These are phyloP conservation scores for Akabosia matsudoensis DNA, from an alignment of 1,140 invertebrate species.

Conservation along the genomic window DNA sequence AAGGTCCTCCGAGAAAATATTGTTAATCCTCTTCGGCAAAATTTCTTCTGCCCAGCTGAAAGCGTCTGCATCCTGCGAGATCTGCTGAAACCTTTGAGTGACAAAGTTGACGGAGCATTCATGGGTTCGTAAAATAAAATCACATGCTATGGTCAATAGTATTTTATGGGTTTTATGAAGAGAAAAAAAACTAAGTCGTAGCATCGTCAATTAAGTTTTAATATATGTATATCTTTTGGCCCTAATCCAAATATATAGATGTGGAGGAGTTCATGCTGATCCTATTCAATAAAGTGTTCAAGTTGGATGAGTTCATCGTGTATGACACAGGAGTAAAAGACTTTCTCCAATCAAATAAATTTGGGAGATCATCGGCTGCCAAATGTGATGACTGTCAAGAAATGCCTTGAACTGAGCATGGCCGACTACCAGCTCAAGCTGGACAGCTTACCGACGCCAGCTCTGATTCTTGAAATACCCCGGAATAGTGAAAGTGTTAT, in stretches of 20 bases:
- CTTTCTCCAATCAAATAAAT: conserved; percentile 36
- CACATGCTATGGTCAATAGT: too few relatives aligned
- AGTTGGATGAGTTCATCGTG: conserved; percentile 32
- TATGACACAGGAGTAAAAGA: conserved; percentile 35
- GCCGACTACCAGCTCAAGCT: conserved; percentile 30
- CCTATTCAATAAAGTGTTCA: conserved; percentile 32
- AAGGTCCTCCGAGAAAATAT: conserved; percentile 28
- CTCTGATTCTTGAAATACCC: conserved; percentile 32
- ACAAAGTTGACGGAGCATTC: conserved; percentile 33
- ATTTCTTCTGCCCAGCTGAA: conserved; percentile 27
- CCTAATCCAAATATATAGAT: conserved; percentile 17
- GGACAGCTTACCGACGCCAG: conserved; percentile 27
- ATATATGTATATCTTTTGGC: not conserved
- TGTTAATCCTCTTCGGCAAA: conserved; percentile 34
- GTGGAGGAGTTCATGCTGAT: conserved; percentile 37
- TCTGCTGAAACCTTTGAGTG: conserved; percentile 24
- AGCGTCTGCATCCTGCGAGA: conserved; percentile 28
- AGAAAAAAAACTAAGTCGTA: not conserved
- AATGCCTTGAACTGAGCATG: conserved; percentile 26
- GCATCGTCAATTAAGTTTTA: not conserved
- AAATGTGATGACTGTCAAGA: conserved; percentile 21
- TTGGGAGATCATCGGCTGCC: conserved; percentile 15
- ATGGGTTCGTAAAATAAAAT: conserved; percentile 28
- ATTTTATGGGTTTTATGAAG: not conserved
- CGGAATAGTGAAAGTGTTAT: conserved; percentile 28